Percentiles rank a stretch among this genome's conserved stretches.
These are phyloP conservation scores for Odontesthes bonariensis DNA, from an alignment of 2,113 vertebrate species.

Conservation along the genomic window DNA sequence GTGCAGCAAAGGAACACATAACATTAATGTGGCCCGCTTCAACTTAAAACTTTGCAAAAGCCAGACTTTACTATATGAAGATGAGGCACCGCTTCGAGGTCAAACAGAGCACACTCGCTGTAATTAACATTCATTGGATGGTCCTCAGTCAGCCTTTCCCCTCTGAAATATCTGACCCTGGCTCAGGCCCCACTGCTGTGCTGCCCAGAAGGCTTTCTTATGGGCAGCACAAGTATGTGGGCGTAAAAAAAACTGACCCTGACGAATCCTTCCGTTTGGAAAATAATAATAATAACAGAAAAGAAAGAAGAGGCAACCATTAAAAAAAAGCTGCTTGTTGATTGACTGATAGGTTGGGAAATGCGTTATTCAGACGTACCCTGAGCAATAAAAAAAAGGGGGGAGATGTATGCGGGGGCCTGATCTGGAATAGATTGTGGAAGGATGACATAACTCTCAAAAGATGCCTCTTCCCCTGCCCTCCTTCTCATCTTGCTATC, in stretches of 20 bases:
- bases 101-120: conserved; percentile 43
- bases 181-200: conserved; percentile 62
- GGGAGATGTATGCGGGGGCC: conserved; percentile 27
- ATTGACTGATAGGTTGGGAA: conserved; percentile 51
- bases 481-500: conserved; percentile 58
- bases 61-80: conserved; percentile 41
- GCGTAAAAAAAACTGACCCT: conserved; percentile 57
- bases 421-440: conserved; percentile 53
- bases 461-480: conserved; percentile 58
- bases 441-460: conserved; percentile 64
- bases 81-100: conserved; percentile 53
- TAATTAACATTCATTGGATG: conserved; percentile 68
- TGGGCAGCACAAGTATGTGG: conserved; percentile 55
- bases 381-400: conserved; percentile 37
- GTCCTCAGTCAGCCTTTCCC: conserved; percentile 46
- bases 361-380: conserved; percentile 36
- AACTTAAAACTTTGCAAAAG: conserved; percentile 32
- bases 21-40: background rate
- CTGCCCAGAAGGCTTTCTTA: conserved; percentile 62
- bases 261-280: conserved; percentile 62
- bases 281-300: conserved; percentile 52
- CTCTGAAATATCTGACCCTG: conserved; percentile 76
- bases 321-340: conserved; percentile 48
- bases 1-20: background rate
- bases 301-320: conserved; percentile 35